Base-by-base conservation (phyloP, 2,113 vertebrate genomes). In the Alces alces region DNA sequence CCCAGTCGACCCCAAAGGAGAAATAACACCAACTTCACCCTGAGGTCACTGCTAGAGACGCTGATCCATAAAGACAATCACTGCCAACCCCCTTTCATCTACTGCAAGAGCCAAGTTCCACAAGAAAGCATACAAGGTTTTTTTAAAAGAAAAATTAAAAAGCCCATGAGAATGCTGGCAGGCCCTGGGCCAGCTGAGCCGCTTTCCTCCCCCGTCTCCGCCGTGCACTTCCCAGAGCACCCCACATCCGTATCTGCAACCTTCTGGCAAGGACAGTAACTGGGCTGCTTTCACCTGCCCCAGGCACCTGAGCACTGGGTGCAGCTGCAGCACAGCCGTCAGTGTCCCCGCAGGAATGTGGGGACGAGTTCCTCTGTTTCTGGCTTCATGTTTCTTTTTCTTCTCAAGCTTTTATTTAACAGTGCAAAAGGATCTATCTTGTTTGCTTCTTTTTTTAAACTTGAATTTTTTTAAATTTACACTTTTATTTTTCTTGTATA, bases 401-500 rank as follows among this genome's bases (percentile, higher is more conserved):
- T 89, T 76, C 97, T 95, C 87, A 98, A 96, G 97, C 98, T 98
- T 98, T 99, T 99, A 98, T 99, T 99, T 99, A 99, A 99, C 98
- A 99, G 99, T 99, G 99, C 99, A 98, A 99, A 99, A 99, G 98
- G 98, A 99, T 99, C 99, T 98, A 98, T 97, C 98, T 98, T 98
- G 98, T 99, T 98, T 98, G 99, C 99, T 99, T 98, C 98, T 98
- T 98, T 98, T 98, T 98, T 99, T 98, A 98, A 99, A 99, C 99
- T 99, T 99, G 99, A 99, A 99, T 99, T 99, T 99, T 99, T 99
- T 99, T 99, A 94, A 85, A 89, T 98, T 99, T 98, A 98, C 96
- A 98, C 96, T 98, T 99, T 98, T 98, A 97, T 98, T 98, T 99
- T 99, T 99, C 98, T 99, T 99, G 99, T 99, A 99, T 99, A 99